These are phyloP conservation scores for Amblyopsis hoosieri DNA, from an alignment of 2,797 vertebrate species.

Conservation along the genomic window DNA sequence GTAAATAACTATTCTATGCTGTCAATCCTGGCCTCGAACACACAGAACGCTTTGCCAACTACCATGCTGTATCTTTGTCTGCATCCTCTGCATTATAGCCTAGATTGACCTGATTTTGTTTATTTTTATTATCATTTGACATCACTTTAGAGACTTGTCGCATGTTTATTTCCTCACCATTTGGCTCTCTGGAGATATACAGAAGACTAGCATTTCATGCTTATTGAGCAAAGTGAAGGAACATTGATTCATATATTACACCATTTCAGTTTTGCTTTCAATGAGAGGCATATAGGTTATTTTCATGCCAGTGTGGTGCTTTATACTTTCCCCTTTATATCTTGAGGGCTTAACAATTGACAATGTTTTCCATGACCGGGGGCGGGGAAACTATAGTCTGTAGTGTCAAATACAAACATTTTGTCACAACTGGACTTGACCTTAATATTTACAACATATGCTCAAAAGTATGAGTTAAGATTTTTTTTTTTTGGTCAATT, in stretches of 20 bases:
- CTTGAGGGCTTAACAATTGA: no score
- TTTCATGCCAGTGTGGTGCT: neutral
- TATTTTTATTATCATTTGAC: constrained; percentile 3
- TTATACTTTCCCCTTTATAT: no score
- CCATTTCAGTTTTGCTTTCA: constrained; percentile 14
- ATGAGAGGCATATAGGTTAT: constrained; percentile 6
- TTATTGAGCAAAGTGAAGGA: constrained; percentile 27
- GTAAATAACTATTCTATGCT: constrained; percentile 1
- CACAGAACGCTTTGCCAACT: neutral
- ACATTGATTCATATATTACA: constrained; percentile 25
- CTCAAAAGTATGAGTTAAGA: no score
- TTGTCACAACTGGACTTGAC: no score
- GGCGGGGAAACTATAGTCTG: no score
- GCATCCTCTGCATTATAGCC: constrained; percentile 10
- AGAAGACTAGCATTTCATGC: constrained; percentile 8
- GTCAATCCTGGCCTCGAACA: constrained; percentile 7
- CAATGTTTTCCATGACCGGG: no score
- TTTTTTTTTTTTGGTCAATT: no score
- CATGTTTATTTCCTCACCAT: constrained; percentile 8
- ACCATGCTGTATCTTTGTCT: neutral
- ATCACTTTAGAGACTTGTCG: neutral
- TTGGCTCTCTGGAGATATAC: constrained; percentile 10
- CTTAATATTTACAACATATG: no score
- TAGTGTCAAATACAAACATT: no score
- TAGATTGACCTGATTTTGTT: constrained; percentile 21